phyloP scores from a whole-genome alignment of 2,888 invertebrate genomes.

The Cylindroiulus punctatus region DNA sequence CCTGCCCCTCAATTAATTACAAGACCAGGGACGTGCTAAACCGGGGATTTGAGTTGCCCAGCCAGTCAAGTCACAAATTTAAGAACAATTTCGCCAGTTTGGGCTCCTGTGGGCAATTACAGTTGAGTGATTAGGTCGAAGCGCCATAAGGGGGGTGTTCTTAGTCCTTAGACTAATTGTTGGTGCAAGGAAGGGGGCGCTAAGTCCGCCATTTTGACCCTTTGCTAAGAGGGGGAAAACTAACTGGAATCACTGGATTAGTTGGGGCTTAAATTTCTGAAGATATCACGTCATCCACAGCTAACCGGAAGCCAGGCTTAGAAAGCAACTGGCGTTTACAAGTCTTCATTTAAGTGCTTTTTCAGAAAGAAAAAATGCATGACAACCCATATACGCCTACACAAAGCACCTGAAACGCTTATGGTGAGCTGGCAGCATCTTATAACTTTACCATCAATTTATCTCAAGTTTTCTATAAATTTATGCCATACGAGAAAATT shows the following conservation, averaged over 20 bases:
- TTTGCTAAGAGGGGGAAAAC: too few relatives aligned
- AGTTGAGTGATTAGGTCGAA: background rate
- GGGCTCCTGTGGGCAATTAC: background rate
- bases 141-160: background rate
- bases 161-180: background rate
- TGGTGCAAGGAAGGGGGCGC: conserved; percentile 35
- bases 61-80: background rate
- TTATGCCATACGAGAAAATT: too few relatives aligned
- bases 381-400: too few relatives aligned
- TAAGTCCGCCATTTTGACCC: background rate
- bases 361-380: too few relatives aligned
- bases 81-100: background rate
- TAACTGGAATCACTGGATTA: background rate
- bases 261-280: background rate
- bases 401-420: too few relatives aligned
- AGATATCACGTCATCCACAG: background rate
- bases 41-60: background rate
- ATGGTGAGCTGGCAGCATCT: too few relatives aligned
- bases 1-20: background rate
- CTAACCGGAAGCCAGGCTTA: too few relatives aligned
- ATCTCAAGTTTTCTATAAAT: too few relatives aligned
- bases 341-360: too few relatives aligned
- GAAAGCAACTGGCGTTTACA: too few relatives aligned
- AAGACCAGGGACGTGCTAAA: background rate
- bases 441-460: too few relatives aligned